A percentile compares a stretch with the other conserved stretches of the same genome.
These are phyloP conservation scores for Drosophila leontia DNA, from an alignment of 1,140 invertebrate species.

Conservation along the genomic window DNA sequence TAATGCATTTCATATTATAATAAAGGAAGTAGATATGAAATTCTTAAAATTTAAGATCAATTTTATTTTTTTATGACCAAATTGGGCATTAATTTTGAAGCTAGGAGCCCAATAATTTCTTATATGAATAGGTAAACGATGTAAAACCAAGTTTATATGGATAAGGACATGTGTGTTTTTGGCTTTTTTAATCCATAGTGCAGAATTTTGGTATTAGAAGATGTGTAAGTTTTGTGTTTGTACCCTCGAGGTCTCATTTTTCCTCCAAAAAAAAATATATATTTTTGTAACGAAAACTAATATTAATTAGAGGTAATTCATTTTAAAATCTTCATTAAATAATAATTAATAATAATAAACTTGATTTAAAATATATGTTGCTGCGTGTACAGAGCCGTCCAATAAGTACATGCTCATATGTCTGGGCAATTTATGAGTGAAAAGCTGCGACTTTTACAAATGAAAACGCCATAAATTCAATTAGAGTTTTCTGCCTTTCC, in stretches of 20 bases:
- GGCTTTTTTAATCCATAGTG: not conserved
- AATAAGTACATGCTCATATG: constrained; percentile 57
- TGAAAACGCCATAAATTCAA: constrained; percentile 78
- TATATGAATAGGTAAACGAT: not conserved
- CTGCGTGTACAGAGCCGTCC: constrained; percentile 6
- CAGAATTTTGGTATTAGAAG: not conserved
- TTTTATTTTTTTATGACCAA: not conserved
- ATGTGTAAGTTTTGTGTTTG: not conserved
- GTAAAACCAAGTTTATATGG: not conserved
- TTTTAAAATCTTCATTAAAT: not conserved
- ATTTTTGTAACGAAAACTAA: not conserved
- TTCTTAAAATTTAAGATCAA: not conserved
- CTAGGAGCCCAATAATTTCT: not conserved
- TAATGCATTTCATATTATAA: not conserved
- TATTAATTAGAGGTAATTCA: not conserved
- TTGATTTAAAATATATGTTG: not conserved
- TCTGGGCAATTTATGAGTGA: constrained; percentile 76
- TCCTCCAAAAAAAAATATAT: not conserved
- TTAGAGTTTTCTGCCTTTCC: constrained; percentile 56
- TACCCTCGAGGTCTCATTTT: not conserved
- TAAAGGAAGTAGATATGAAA: not conserved
- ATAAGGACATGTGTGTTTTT: not conserved
- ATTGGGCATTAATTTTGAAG: not conserved
- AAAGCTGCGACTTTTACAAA: constrained; percentile 72
- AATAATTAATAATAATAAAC: too few relatives aligned